Conservation (phyloP, 2,888 invertebrate genomes). For the Drosophila mayaguana region DNA sequence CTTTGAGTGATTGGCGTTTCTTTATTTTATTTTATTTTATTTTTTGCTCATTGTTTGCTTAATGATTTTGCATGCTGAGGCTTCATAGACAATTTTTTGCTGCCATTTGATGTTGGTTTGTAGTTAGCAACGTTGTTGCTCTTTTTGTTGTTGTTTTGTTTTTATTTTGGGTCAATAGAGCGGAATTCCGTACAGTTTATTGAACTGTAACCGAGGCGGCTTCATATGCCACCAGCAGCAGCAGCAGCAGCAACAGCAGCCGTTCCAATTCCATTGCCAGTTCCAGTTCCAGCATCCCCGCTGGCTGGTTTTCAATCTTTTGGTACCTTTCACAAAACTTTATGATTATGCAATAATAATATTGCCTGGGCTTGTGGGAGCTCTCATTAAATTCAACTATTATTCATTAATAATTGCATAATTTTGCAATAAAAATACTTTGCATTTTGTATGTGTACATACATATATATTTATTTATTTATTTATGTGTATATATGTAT, state of each 20-base stretch:
- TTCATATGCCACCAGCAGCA: slow-evolving; percentile 5
- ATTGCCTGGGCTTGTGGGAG: slow-evolving; percentile 7
- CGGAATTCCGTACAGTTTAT: slow-evolving; percentile 73
- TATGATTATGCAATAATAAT: slow-evolving; percentile 37
- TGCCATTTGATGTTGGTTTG: slow-evolving; percentile 15
- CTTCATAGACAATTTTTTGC: slow-evolving; percentile 32
- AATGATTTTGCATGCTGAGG: slow-evolving; percentile 64
- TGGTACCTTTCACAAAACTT: slow-evolving; percentile 63
- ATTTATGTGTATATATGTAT: neutral
- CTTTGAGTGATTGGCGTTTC: slow-evolving; percentile 54
- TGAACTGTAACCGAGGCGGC: slow-evolving; percentile 58
- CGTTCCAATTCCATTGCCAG: slow-evolving; percentile 7
- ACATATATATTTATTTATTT: too few relatives aligned
- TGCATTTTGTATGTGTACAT: neutral
- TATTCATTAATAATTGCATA: slow-evolving; percentile 67
- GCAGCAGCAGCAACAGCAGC: slow-evolving; percentile 15
- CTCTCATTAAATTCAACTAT: slow-evolving; percentile 49
- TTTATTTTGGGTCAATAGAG: slow-evolving; percentile 74
- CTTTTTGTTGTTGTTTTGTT: slow-evolving; percentile 15
- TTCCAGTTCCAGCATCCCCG: slow-evolving; percentile 38
- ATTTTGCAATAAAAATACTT: slow-evolving; percentile 65
- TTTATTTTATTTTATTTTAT: neutral
- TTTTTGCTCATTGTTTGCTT: slow-evolving; percentile 61
- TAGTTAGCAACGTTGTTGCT: slow-evolving; percentile 5
- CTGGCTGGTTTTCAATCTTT: slow-evolving; percentile 18